A percentile compares a stretch with the other conserved stretches of the same genome.
Conservation (phyloP, 2,113 vertebrate species). For the Barnardius zonarius region DNA sequence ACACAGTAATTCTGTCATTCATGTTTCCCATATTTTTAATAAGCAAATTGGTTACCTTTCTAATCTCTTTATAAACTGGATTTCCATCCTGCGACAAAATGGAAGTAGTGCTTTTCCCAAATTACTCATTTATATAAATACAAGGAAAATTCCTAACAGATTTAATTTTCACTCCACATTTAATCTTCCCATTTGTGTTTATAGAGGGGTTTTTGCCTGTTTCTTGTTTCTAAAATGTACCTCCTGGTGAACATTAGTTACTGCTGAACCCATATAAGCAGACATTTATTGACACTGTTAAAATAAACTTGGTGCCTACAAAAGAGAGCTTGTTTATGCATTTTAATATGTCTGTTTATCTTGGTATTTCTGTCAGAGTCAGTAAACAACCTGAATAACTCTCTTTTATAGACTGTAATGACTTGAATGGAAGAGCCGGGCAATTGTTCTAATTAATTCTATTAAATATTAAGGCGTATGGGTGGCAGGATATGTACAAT, state of each 20-base stretch:
- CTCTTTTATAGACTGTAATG: slow-evolving; percentile 6
- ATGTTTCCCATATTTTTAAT: slow-evolving; percentile 46
- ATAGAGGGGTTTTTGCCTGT: not conserved
- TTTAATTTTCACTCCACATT: slow-evolving; percentile 42
- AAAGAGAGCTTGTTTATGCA: slow-evolving; percentile 40
- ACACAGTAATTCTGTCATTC: slow-evolving; percentile 8
- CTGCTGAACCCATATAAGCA: not conserved
- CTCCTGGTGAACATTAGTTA: slow-evolving; percentile 25
- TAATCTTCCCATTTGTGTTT: slow-evolving; percentile 2
- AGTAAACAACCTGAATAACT: slow-evolving; percentile 42
- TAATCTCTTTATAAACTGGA: slow-evolving; percentile 12
- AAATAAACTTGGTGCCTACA: slow-evolving; percentile 47
- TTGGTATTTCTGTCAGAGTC: slow-evolving; percentile 43
- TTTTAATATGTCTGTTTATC: slow-evolving; percentile 53
- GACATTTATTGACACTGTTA: slow-evolving; percentile 55
- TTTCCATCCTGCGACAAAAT: slow-evolving; percentile 33
- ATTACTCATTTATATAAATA: slow-evolving; percentile 38
- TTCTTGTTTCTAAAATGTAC: slow-evolving; percentile 31
- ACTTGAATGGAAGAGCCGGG: not conserved
- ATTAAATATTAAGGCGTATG: not conserved
- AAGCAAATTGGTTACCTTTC: slow-evolving; percentile 40
- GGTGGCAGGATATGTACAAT: not conserved
- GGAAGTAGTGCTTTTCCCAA: slow-evolving; percentile 6
- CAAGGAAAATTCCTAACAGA: slow-evolving; percentile 34
- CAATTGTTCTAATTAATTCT: slow-evolving; percentile 45